phyloP scores from a whole-genome alignment of 2,113 vertebrate genomes.

The Vombatus ursinus region DNA sequence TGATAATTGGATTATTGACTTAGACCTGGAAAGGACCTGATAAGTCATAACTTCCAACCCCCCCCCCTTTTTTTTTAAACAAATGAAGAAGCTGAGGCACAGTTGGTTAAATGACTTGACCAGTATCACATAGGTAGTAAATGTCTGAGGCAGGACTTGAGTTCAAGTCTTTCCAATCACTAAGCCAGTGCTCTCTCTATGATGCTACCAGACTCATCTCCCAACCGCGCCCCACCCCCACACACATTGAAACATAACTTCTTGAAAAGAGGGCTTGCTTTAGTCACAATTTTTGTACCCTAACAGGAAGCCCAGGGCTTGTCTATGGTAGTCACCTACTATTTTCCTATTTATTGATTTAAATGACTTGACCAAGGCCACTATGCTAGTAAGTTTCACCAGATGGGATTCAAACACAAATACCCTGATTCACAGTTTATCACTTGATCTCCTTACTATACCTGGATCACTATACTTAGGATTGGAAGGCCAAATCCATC shows the following conservation, averaged over 20 bases:
- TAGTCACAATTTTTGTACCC: neutral
- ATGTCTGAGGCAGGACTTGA: neutral
- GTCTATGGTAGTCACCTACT: neutral
- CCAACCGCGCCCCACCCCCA: too few species aligned
- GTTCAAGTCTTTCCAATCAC: neutral
- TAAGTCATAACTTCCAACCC: neutral
- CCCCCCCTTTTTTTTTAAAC: neutral
- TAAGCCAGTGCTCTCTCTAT: neutral
- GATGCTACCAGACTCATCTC: neutral
- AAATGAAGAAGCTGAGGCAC: neutral
- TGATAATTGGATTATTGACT: neutral
- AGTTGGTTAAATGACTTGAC: neutral
- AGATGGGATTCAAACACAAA: neutral
- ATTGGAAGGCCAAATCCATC: neutral
- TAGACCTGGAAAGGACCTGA: neutral
- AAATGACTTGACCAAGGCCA: neutral
- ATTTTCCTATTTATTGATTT: neutral
- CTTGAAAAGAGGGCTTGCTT: neutral
- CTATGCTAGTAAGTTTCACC: neutral
- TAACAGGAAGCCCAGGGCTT: neutral
- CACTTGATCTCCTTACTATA: neutral
- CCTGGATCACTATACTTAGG: neutral
- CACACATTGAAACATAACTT: neutral
- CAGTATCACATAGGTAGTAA: neutral
- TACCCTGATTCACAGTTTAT: neutral